Evolutionary conservation across 1,140 invertebrate species (phyloP), one percentile per base, ranked within the genome.

Genomic region (Leptinotarsa undecemlineata): DNA sequence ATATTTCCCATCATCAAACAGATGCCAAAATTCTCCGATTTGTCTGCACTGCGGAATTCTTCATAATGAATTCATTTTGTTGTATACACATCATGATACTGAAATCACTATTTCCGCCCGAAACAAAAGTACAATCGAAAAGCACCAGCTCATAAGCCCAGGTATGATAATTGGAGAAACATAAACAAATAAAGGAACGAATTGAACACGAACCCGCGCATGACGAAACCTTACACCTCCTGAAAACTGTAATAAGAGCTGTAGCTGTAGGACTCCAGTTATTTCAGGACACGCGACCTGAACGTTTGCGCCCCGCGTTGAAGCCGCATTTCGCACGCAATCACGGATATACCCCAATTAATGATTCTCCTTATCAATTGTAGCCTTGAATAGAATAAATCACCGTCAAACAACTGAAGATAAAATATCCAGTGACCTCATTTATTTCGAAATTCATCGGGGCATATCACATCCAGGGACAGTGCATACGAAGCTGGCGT

Each of bases 161-260:
- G 63, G 63, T 64, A 64, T 64, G 20, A 64, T 64, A 64, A 64
- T 64, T 64, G 48, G 48, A 60, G 48, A 17, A 48, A 57, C 68
- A 64, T 72, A 63, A 72, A 72, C 71, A 72, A 64, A 72, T 72
- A 72, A 64, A 72, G 20, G 33, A 71, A 72, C 8, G 61, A 64
- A 70, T 61, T 64, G 33, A 23, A 69, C 47, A 8, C 33, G 20
- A 47, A 21, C 14, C 33, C 33, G 71, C 71, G 71, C 71, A 72
- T 72, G 71, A 20, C 61, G 19, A 20, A 48, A 33, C 71, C 71
- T 72, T 72, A 72, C 71, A 72, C 71, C 60, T 72, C 71, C 71
- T 72, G 71, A 72, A 72, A 72, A 72, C 61, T 72, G 61, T 72
- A 72, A 72, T 72, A 72, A 72, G 71, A 72, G 71, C 71, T 72